These are phyloP conservation scores for Scaptomyza hsui DNA, from an alignment of 1,140 invertebrate species.

Conservation along the genomic window DNA sequence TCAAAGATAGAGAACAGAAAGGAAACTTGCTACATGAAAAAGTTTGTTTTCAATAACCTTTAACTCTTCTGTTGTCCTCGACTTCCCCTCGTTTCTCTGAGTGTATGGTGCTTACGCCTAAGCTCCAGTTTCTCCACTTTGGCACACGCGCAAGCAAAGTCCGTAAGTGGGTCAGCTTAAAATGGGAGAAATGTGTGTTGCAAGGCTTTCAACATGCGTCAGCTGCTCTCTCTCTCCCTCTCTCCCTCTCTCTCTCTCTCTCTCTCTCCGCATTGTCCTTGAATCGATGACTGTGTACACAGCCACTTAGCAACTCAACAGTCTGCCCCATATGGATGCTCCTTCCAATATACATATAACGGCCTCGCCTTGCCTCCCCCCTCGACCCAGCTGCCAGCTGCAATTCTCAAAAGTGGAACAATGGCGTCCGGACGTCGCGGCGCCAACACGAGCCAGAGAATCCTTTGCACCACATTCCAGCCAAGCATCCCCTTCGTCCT, in stretches of 20 bases:
- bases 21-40: no score
- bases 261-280: slow-evolving; percentile 57
- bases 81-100: not conserved
- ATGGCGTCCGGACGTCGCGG: slow-evolving; percentile 75
- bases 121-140: slow-evolving; percentile 10
- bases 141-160: not conserved
- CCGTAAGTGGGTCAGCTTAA: slow-evolving; percentile 37
- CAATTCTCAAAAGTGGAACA: slow-evolving; percentile 52
- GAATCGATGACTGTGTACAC: slow-evolving; percentile 45
- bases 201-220: slow-evolving; percentile 29
- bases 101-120: not conserved
- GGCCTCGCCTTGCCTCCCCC: no score
- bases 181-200: not conserved
- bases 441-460: slow-evolving; percentile 44
- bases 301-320: slow-evolving; percentile 32
- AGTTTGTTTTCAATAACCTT: no score
- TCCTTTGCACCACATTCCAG: slow-evolving; percentile 24
- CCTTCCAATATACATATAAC: not conserved
- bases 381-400: slow-evolving; percentile 30
- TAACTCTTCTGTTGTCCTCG: not conserved
- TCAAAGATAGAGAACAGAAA: no score
- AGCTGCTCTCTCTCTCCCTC: slow-evolving; percentile 8
- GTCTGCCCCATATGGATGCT: slow-evolving; percentile 58
- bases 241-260: slow-evolving; percentile 1
- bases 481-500: slow-evolving; percentile 6